phyloP scores from a whole-genome alignment of 2,797 vertebrate species.

The Gymnocypris eckloni region DNA sequence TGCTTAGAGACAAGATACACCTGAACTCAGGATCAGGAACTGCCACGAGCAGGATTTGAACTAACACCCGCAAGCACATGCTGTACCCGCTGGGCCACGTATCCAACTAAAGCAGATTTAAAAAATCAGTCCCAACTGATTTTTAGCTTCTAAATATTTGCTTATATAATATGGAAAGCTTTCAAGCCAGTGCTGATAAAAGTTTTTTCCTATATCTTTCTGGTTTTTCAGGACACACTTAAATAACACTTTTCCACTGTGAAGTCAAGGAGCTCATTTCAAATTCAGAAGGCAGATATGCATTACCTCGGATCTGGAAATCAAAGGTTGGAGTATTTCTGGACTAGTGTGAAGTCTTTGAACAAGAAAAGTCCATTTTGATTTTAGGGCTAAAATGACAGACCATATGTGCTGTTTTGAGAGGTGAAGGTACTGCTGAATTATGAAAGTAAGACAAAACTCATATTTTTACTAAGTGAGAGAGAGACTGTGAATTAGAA shows the following conservation, averaged over 20 bases:
- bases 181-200: slow-evolving; percentile 26
- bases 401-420: slow-evolving; percentile 66
- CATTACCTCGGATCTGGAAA: slow-evolving; percentile 43
- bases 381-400: slow-evolving; percentile 68
- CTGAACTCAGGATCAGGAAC: background rate
- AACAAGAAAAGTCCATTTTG: slow-evolving; percentile 81
- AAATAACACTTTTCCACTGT: slow-evolving; percentile 10
- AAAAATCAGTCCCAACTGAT: background rate
- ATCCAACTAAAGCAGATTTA: background rate
- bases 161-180: slow-evolving; percentile 21
- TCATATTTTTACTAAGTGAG: slow-evolving; percentile 15
- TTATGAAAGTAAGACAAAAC: slow-evolving; percentile 48
- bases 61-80: background rate
- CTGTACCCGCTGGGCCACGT: background rate
- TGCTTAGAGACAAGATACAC: background rate
- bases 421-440: slow-evolving; percentile 63
- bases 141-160: slow-evolving; percentile 9
- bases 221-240: background rate
- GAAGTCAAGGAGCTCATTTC: slow-evolving; percentile 26
- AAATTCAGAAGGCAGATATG: slow-evolving; percentile 24
- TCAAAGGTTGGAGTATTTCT: slow-evolving; percentile 49
- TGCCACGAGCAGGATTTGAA: background rate
- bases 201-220: slow-evolving; percentile 19
- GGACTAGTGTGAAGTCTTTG: slow-evolving; percentile 59
- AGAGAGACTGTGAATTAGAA: slow-evolving; percentile 14